phyloP scores from a whole-genome alignment of 2,888 invertebrate genomes.

The Erebia epiphron region DNA sequence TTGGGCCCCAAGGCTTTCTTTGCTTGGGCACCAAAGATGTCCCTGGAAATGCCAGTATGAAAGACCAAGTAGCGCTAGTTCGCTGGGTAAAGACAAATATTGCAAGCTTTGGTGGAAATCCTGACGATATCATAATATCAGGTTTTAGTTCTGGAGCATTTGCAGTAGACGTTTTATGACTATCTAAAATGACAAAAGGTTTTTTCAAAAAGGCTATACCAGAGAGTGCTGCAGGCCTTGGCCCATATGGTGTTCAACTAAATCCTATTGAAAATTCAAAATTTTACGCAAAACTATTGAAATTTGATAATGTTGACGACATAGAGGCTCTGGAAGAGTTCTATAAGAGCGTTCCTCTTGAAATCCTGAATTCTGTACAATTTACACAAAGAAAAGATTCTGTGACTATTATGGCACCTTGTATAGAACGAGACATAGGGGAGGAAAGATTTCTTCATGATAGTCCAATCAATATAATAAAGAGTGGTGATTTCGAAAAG shows the following conservation, averaged over 20 bases:
- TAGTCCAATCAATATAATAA: constrained; percentile 51
- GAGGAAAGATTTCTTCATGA: constrained; percentile 52
- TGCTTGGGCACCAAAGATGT: constrained; percentile 46
- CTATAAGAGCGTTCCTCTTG: neutral
- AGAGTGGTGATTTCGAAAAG: constrained; percentile 49
- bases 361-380: constrained; percentile 38
- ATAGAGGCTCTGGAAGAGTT: constrained; percentile 36
- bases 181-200: constrained; percentile 46
- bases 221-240: constrained; percentile 52
- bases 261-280: constrained; percentile 56
- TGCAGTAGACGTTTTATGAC: constrained; percentile 44
- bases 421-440: constrained; percentile 50
- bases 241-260: constrained; percentile 47
- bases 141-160: constrained; percentile 50
- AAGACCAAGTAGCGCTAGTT: constrained; percentile 50
- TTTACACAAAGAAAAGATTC: constrained; percentile 44
- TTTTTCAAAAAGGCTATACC: constrained; percentile 57
- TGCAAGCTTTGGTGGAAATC: constrained; percentile 49
- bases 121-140: constrained; percentile 49
- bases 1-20: constrained; percentile 49
- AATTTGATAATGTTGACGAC: constrained; percentile 50
- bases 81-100: constrained; percentile 51
- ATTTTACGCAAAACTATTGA: constrained; percentile 47
- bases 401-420: constrained; percentile 54
- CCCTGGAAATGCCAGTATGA: constrained; percentile 53